Conservation (phyloP, 23 tunicate species). For the Styela plicata region DNA sequence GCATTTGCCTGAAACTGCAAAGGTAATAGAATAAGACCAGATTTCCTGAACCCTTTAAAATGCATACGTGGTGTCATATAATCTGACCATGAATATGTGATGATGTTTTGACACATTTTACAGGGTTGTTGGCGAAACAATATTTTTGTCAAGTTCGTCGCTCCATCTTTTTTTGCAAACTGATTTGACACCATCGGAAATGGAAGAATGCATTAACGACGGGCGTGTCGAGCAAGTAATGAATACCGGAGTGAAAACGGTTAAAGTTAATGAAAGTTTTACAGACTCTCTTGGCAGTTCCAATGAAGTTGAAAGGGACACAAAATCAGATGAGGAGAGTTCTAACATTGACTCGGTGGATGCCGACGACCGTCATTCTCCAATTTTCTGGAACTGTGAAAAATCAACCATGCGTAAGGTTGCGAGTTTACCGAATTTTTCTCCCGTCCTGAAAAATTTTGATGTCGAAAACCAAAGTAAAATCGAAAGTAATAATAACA, state of each 20-base stretch:
- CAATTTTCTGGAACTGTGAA: conserved; percentile 6
- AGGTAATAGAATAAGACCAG: too few relatives aligned
- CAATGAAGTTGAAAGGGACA: not conserved
- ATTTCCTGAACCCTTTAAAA: too few relatives aligned
- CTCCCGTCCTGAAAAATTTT: not conserved
- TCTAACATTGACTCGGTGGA: not conserved
- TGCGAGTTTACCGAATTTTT: conserved; percentile 11
- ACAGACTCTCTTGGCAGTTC: not conserved
- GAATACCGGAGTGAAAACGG: not conserved
- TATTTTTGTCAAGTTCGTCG: conserved; percentile 35
- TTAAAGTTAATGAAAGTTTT: too few relatives aligned
- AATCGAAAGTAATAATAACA: not conserved
- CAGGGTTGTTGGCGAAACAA: conserved; percentile 36
- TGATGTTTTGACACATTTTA: conserved; percentile 1
- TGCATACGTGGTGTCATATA: too few relatives aligned
- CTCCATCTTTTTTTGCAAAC: conserved; percentile 49
- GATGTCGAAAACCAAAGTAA: not conserved
- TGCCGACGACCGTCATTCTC: not conserved
- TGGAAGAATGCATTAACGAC: conserved; percentile 2
- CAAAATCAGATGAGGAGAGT: not conserved
- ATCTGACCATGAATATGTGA: too few relatives aligned
- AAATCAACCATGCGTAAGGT: conserved; percentile 8
- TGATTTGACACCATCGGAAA: conserved; percentile 23
- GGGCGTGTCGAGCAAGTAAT: not conserved
- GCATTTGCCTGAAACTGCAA: too few relatives aligned